Conservation (phyloP, 2,797 vertebrate species). For the Poliocrania exsul region DNA sequence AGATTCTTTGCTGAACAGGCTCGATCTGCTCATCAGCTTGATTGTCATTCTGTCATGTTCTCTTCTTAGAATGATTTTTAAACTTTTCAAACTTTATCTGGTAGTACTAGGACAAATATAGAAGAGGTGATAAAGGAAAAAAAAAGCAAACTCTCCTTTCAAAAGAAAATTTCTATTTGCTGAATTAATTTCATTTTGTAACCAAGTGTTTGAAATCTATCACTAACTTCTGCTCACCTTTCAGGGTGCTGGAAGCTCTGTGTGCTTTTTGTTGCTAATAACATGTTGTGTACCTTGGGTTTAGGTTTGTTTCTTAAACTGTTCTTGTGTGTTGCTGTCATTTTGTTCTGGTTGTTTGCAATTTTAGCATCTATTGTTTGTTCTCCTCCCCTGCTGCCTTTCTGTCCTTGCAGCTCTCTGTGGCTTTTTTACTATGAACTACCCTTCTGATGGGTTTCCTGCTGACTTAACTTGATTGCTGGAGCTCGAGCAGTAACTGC, state of each 20-base stretch:
- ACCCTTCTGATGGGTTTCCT: conserved; percentile 13
- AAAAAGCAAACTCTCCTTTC: not conserved
- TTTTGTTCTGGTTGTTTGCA: not conserved
- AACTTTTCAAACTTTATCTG: not conserved
- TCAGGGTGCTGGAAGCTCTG: not conserved
- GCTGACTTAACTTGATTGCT: conserved; percentile 8
- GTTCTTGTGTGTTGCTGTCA: not conserved
- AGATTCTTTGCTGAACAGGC: not conserved
- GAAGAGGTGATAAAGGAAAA: not conserved
- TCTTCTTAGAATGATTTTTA: not conserved
- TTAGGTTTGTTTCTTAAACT: not conserved
- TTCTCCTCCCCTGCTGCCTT: conserved; percentile 5
- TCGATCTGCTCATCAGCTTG: not conserved
- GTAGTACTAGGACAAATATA: not conserved
- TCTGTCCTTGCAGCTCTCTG: not conserved
- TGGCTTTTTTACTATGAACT: conserved; percentile 16
- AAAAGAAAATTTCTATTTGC: not conserved
- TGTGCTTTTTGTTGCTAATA: not conserved
- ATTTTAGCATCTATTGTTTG: conserved; percentile 38
- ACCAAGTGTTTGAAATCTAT: not conserved
- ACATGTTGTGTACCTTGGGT: not conserved
- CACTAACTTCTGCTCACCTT: not conserved
- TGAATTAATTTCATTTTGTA: not conserved
- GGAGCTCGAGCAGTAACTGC: not conserved
- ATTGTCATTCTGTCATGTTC: not conserved